phyloP scores from a whole-genome alignment of 2,797 vertebrate genomes.

The Philypnodon macrostomus region DNA sequence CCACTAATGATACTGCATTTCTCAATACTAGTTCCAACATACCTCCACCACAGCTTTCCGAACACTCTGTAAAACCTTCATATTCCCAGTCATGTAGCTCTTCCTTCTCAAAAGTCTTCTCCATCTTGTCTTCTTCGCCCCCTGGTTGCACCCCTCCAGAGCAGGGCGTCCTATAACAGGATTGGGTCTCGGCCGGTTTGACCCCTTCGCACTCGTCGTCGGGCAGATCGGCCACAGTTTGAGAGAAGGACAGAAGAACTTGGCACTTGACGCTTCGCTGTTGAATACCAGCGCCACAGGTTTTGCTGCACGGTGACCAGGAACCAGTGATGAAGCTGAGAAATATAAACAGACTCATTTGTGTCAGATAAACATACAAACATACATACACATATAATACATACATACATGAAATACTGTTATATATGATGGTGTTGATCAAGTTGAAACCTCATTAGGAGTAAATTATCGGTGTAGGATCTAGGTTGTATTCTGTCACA shows the following conservation, averaged over 20 bases:
- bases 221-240: constrained; percentile 90
- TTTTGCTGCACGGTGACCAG: constrained; percentile 89
- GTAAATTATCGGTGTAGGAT: too few species aligned
- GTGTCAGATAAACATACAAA: too few species aligned
- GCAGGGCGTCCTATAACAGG: constrained; percentile 87
- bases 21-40: constrained; percentile 23
- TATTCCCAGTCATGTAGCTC: constrained; percentile 95
- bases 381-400: too few species aligned
- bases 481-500: too few species aligned
- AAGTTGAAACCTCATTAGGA: too few species aligned
- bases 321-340: constrained; percentile 88
- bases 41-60: constrained; percentile 93
- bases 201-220: constrained; percentile 88
- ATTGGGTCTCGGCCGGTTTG: constrained; percentile 79
- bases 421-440: too few species aligned
- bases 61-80: constrained; percentile 91
- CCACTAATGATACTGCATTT: too few species aligned
- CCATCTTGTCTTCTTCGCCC: constrained; percentile 67
- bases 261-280: constrained; percentile 86
- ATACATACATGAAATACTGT: too few species aligned
- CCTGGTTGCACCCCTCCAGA: constrained; percentile 60
- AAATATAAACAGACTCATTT: constrained; percentile 12
- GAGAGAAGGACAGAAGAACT: constrained; percentile 92
- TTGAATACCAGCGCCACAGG: constrained; percentile 88
- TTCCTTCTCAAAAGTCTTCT: constrained; percentile 60